Evolutionary conservation across 1,140 invertebrate species (phyloP).

Genomic region (Drosophila repletoides): DNA sequence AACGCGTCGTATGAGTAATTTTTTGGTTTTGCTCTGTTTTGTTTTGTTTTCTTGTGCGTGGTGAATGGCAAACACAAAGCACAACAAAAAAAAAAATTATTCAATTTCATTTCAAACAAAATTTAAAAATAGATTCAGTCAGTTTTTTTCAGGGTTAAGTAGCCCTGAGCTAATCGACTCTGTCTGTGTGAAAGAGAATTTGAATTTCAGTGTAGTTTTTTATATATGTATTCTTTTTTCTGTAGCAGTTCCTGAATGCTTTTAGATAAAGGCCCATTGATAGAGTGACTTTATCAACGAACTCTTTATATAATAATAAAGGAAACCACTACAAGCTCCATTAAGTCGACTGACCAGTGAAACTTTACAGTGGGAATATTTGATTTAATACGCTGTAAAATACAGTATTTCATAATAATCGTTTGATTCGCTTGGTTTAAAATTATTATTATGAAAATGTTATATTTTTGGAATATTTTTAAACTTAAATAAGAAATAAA

Average conservation of each 20-base stretch:
- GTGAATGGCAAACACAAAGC: constrained; percentile 9
- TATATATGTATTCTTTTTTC: not conserved
- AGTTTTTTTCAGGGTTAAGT: constrained; percentile 54
- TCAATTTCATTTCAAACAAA: constrained; percentile 28
- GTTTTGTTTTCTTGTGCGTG: not conserved
- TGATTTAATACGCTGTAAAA: no score
- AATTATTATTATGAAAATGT: no score
- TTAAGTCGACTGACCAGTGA: no score
- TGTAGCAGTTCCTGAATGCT: no score
- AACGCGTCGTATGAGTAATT: constrained; percentile 32
- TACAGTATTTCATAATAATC: no score
- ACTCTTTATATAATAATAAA: no score
- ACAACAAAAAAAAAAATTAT: no score
- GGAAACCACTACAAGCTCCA: no score
- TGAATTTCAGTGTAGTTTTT: not conserved
- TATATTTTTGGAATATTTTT: no score
- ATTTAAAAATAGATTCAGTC: constrained; percentile 48
- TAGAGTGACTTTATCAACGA: not conserved
- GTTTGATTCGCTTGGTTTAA: no score
- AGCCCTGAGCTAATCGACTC: constrained; percentile 37
- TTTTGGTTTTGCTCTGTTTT: constrained; percentile 4
- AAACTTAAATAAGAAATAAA: no score
- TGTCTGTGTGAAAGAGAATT: not conserved
- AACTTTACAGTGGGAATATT: no score
- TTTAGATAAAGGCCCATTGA: not conserved